These are phyloP conservation scores for Acanthosepion esculentum DNA, from an alignment of 2,888 invertebrate species.

Conservation along the genomic window DNA sequence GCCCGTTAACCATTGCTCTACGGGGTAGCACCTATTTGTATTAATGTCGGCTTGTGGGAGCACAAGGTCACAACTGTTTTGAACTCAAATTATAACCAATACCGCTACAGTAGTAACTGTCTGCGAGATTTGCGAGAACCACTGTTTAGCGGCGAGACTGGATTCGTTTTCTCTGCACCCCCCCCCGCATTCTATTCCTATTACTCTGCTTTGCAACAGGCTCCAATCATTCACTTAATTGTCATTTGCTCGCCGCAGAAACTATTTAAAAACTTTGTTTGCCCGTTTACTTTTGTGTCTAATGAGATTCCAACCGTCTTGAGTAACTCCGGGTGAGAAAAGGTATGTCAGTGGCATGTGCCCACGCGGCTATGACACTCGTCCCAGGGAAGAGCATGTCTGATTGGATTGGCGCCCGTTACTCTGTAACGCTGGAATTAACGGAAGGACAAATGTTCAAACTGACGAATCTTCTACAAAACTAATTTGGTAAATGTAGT, in stretches of 20 bases:
- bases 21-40: background rate
- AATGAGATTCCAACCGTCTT: slow-evolving; percentile 23
- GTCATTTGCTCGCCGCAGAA: background rate
- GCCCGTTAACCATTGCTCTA: background rate
- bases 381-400: background rate
- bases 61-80: no score
- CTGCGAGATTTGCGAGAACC: background rate
- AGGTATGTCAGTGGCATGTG: background rate
- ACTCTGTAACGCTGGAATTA: slow-evolving; percentile 8
- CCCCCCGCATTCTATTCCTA: background rate
- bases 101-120: no score
- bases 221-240: background rate
- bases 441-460: background rate
- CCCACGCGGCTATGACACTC: background rate
- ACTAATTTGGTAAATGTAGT: background rate
- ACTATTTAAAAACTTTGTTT: slow-evolving; percentile 16
- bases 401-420: background rate
- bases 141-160: background rate
- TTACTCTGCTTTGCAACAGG: background rate
- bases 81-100: no score
- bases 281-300: background rate
- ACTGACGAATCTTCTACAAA: background rate
- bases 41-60: no score
- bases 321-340: background rate
- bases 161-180: background rate